These are phyloP conservation scores for Hydraecia micacea DNA, from an alignment of 2,888 invertebrate species.

Conservation along the genomic window DNA sequence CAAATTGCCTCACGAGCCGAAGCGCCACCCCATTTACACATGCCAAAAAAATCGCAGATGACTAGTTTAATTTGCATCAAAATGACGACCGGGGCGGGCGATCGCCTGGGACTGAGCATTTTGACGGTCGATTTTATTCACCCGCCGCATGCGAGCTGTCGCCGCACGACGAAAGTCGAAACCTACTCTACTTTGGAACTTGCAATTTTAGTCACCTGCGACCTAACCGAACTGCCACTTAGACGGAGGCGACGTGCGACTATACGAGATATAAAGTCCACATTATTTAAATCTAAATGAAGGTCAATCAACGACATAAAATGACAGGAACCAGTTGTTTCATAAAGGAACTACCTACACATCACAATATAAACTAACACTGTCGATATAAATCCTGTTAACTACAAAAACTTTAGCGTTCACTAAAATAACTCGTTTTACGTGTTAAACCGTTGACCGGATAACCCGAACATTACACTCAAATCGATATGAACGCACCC, in stretches of 20 bases:
- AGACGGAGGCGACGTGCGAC: neutral
- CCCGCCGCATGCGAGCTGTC: neutral
- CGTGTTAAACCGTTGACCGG: neutral
- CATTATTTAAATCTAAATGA: neutral
- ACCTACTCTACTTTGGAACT: neutral
- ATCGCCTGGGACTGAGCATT: too few species aligned
- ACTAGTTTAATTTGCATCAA: neutral
- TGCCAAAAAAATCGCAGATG: neutral
- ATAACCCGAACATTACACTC: conserved; percentile 7
- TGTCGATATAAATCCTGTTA: neutral
- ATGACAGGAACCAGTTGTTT: neutral
- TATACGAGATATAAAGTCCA: neutral
- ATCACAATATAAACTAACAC: neutral
- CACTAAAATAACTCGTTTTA: neutral
- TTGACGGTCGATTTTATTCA: too few species aligned
- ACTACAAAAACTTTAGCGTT: conserved; percentile 6
- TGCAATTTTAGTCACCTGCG: neutral
- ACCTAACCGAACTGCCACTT: neutral
- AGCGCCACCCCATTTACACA: neutral
- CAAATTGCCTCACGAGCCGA: neutral
- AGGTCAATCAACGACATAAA: neutral
- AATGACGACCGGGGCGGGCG: neutral
- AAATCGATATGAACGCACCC: conserved; percentile 22
- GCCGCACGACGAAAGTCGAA: neutral
- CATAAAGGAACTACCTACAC: neutral